A percentile compares a stretch with the other conserved stretches of the same genome.
Evolutionary conservation across 2,797 vertebrate species (phyloP).

Genomic region (Intellagama lesueurii): DNA sequence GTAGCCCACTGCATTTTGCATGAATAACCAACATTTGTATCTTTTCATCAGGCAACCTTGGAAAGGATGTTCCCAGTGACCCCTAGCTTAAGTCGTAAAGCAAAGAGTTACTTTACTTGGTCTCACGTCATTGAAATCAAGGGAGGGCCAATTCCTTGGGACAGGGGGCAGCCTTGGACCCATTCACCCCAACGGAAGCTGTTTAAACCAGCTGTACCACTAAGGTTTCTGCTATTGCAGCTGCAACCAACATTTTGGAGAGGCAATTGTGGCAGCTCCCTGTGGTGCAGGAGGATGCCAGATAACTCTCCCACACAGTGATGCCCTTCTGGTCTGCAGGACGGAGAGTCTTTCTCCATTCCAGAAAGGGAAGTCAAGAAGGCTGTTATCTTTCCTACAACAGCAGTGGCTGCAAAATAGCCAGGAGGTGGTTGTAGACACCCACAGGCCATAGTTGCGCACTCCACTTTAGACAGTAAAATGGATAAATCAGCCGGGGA

Average conservation of each 20-base stretch:
- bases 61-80: background rate
- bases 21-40: too few relatives aligned
- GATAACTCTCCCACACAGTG: background rate
- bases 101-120: background rate
- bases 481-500: too few relatives aligned
- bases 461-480: too few relatives aligned
- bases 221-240: background rate
- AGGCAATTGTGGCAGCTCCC: background rate
- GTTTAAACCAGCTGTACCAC: too few relatives aligned
- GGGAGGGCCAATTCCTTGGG: too few relatives aligned
- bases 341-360: background rate
- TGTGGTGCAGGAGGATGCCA: background rate
- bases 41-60: background rate
- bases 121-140: too few relatives aligned
- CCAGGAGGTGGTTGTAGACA: too few relatives aligned
- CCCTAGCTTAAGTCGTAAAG: background rate
- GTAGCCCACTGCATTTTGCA: too few relatives aligned
- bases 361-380: too few relatives aligned
- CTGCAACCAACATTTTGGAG: background rate
- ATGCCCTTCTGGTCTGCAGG: background rate
- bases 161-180: too few relatives aligned
- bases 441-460: too few relatives aligned
- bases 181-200: too few relatives aligned
- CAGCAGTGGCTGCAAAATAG: background rate
- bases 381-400: background rate